Conservation (phyloP, 2,888 invertebrate genomes). For the Apamea crenata region DNA sequence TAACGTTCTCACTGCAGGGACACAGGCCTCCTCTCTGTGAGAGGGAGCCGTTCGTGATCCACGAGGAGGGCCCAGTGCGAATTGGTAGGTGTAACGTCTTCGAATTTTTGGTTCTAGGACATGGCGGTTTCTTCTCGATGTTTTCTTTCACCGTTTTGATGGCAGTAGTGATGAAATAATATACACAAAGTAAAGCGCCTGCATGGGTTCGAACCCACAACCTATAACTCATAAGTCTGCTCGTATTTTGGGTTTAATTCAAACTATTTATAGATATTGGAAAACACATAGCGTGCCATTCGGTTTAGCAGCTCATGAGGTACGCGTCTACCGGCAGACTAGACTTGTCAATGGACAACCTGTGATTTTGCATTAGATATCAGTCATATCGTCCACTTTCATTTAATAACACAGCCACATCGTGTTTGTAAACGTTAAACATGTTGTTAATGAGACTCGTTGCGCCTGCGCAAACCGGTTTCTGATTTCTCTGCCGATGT, state of each 20-base stretch:
- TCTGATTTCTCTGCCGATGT: constrained; percentile 66
- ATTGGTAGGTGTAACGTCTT: too few species aligned
- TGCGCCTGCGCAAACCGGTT: constrained; percentile 66
- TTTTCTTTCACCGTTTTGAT: too few species aligned
- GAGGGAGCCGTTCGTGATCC: background rate
- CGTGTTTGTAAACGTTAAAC: constrained; percentile 70
- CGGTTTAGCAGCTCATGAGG: background rate
- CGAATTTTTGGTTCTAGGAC: too few species aligned
- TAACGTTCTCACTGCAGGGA: background rate
- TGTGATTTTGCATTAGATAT: constrained; percentile 52
- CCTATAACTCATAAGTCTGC: too few species aligned
- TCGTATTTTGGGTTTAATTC: background rate
- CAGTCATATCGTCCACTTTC: constrained; percentile 75
- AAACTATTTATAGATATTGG: background rate
- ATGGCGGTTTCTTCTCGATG: too few species aligned
- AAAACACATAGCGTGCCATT: background rate
- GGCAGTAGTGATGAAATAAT: too few species aligned
- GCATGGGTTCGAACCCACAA: too few species aligned
- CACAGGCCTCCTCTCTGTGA: too few species aligned
- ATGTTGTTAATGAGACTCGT: constrained; percentile 72
- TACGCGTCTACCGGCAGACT: background rate
- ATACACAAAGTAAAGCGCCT: too few species aligned
- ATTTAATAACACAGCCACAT: constrained; percentile 72
- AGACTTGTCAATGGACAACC: constrained; percentile 8
- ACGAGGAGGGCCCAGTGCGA: too few species aligned